Base-by-base conservation (phyloP, 2,797 vertebrate genomes). In the Danio jaintianensis region DNA sequence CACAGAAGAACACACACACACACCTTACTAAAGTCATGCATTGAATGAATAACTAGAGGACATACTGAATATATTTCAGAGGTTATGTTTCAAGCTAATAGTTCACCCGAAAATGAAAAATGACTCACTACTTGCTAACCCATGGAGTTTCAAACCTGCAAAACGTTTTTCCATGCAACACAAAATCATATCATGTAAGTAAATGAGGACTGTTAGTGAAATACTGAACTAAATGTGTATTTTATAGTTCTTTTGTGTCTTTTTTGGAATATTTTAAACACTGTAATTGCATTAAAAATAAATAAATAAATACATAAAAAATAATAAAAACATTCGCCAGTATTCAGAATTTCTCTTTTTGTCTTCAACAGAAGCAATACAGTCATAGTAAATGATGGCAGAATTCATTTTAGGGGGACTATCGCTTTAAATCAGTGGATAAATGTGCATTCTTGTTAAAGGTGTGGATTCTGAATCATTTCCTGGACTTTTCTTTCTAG, bases 401-500 rank as follows among this genome's bases (percentile, higher is more conserved):
- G 22, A 36, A 68, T 52, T 53, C 2, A 36, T 16, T 67, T 47
- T 50, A 22, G 59, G 13, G 68, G 45, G 13, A 68, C 64, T 50
- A 68, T 6, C 64, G 64, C 64, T 48, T 67, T 67, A 48, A 67
- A 48, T 48, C 18, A 43, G 15, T 36, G 50, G 15, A 66, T 12
- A 56, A 45, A n/a, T 38, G 40, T 47, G 42, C 42, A 47, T 68
- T 58, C 11, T 68, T 42, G 64, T 20, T 18, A 7, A 67, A 47
- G 75, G 63, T 67, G 75, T n/a, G 75, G 63, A 9, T 62, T 45
- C 29, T 68, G 53, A 68, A 55, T 78, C 75, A 78, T 68, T 48
- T 59, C 53, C 63, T 78, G 20, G 16, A 58, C 3, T 38, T 67
- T 7, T 75, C n/a, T 76, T 43, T 43, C 53, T 38, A 48, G 7